Evolutionary conservation across 2,113 vertebrate genomes (phyloP), one percentile per base, ranked within the genome.

Genomic region (Thunnus thynnus): DNA sequence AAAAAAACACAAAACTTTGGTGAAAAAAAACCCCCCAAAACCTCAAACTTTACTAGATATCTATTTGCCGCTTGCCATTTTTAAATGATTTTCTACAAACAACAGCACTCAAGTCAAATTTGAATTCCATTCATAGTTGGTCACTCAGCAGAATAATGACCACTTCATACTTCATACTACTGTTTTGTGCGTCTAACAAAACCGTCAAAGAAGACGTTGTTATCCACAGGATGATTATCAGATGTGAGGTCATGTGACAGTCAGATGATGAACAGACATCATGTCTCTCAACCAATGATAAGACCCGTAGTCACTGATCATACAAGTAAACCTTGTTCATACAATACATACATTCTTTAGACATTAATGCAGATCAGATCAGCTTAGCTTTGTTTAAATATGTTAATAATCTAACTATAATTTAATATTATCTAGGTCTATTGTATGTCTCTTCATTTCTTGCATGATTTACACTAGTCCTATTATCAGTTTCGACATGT

Each of bases 101-200:
- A 51, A 10, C 41, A 57, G 5, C 0, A 0, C n/a, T 51, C 16
- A 63, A 41, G 50, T 5, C 12, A 17, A 20, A 12, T 27, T 71
- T 30, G 41, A 27, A 73, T 50, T 18, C 30, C 32, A 22, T 71
- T 71, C 58, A 73, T 54, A n/a, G 57, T 25, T 2, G 0, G 8
- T 0, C 32, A 14, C 17, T 56, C 7, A 16, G 32, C 61, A 78
- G 74, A 78, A 84, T 65, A 81, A 77, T 62, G 56, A 58, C 14
- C 20, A 10, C 41, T 27, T 72, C n/a, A 76, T 64, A 48, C 14
- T 13, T 30, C 56, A 76, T 64, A 48, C 14, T 13, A 20, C 56
- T 51, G 65, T 12, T 54, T 4, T 1, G 0, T 20, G n/a, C 4
- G 0, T 44, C 50, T 30, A 44, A 30, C 44, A 20, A 48, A 65